Conservation (phyloP, 2,797 vertebrate species). For the Limosa lapponica region DNA sequence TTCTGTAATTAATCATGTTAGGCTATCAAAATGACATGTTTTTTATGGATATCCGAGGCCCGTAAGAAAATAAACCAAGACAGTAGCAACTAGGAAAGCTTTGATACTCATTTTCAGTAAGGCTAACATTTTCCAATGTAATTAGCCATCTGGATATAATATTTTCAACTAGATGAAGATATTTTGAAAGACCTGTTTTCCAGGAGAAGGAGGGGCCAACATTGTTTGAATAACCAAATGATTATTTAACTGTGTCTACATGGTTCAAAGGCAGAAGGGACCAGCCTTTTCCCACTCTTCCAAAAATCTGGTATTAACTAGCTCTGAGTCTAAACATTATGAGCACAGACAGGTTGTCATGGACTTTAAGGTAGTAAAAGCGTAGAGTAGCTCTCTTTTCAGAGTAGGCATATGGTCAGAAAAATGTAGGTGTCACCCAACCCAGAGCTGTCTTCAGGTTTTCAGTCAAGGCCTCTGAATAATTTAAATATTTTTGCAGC, state of each 20-base stretch:
- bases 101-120: not conserved
- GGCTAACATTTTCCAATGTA: not conserved
- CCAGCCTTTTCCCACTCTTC: not conserved
- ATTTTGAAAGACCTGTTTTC: not conserved
- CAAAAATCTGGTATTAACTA: not conserved
- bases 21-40: not conserved
- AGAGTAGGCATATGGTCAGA: not conserved
- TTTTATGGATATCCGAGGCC: not conserved
- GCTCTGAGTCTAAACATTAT: not conserved
- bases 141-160: not conserved
- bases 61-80: not conserved
- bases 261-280: not conserved
- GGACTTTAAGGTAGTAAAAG: not conserved
- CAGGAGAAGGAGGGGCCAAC: not conserved
- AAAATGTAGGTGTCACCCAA: not conserved
- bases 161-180: not conserved
- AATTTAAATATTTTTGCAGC: not conserved
- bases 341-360: not conserved
- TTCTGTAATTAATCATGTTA: not conserved
- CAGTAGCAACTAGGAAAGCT: not conserved
- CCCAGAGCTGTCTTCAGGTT: not conserved
- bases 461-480: not conserved
- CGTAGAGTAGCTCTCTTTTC: not conserved
- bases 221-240: fast-evolving
- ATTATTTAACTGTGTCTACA: not conserved